Evolutionary conservation across 1,140 invertebrate species (phyloP).

Genomic region (Teleogryllus occipitalis): DNA sequence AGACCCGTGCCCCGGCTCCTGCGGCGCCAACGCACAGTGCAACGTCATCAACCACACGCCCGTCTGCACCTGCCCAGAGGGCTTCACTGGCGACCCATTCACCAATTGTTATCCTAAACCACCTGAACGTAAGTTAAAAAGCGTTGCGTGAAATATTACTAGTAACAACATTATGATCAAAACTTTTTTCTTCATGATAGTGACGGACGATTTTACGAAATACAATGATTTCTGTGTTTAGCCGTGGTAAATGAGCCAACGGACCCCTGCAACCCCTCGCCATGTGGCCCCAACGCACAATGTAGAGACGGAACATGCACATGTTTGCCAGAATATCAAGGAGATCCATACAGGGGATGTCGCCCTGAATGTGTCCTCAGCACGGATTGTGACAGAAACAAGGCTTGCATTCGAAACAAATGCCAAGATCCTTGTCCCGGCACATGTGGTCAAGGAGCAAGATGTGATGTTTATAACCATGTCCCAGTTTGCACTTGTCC

Average conservation of each 20-base stretch:
- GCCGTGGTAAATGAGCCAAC: constrained; percentile 21
- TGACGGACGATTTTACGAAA: constrained; percentile 22
- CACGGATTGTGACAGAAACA: constrained; percentile 45
- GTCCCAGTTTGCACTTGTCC: constrained; percentile 49
- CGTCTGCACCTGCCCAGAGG: constrained; percentile 44
- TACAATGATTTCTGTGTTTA: constrained; percentile 24
- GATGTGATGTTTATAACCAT: constrained; percentile 53
- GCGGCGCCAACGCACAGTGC: constrained; percentile 50
- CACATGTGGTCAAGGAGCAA: constrained; percentile 52
- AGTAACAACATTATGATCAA: constrained; percentile 34
- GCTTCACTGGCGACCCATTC: constrained; percentile 50
- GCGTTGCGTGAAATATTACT: constrained; percentile 20
- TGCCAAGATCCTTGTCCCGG: constrained; percentile 53
- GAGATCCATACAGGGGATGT: constrained; percentile 47
- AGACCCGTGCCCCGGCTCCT: constrained; percentile 52
- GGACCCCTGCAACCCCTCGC: constrained; percentile 63
- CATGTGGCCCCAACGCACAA: constrained; percentile 63
- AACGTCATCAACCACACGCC: constrained; percentile 49
- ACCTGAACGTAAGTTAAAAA: constrained; percentile 36
- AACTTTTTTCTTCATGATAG: constrained; percentile 44
- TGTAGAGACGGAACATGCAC: constrained; percentile 43
- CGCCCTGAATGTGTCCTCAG: constrained; percentile 50
- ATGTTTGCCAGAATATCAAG: constrained; percentile 45
- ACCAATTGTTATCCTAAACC: constrained; percentile 40
- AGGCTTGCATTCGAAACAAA: constrained; percentile 51